Base-by-base conservation (phyloP, 2,113 vertebrate species). In the Delphinus delphis region DNA sequence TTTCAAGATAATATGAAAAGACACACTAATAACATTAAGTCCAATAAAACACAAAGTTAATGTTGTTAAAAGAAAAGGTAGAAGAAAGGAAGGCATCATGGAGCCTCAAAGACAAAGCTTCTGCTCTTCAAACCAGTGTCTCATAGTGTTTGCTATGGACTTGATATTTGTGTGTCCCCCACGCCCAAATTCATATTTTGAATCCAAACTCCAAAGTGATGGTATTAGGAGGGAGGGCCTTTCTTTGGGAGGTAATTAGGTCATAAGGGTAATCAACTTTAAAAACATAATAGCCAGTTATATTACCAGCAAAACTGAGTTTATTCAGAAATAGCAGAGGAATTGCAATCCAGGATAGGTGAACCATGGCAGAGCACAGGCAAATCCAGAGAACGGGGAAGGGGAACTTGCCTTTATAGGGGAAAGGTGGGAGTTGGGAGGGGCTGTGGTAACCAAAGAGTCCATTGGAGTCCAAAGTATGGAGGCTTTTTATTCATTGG, bases 41-140 rank as follows among this genome's bases (percentile, higher is more conserved):
- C 44, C 55, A 94, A 65, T 41, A 73, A 71, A 84, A 31, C 14
- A 38, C 62, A 55, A 65, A 95, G 68, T 86, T 62, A 77, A 83
- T 83, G 33, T n/a, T 70, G 7, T 68, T 95, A 65, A 62, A 58
- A 67, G 58, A 71, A 95, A 81, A 44, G 14, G 38, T 60, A n/a
- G 28, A 67, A 65, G 31, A 71, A 60, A 91, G 41, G 53, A 95
- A 87, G 50, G 8, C 41, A 55, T 62, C 53, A 20, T 53, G 77
- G 67, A 65, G 58, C 65, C 50, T 79, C 55, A 62, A 38, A 84
- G 33, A 50, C 92, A 5, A 93, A 95, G 33, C 33, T 95, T 97
- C 97, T 73, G 71, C 70, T 97, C 58, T 94, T 23, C 80, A 82
- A 86, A 91, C 76, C 5, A 44, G 63, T 87, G 93, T 71, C 62